Conservation (phyloP, 2,113 vertebrate genomes). For the Lathamus discolor region DNA sequence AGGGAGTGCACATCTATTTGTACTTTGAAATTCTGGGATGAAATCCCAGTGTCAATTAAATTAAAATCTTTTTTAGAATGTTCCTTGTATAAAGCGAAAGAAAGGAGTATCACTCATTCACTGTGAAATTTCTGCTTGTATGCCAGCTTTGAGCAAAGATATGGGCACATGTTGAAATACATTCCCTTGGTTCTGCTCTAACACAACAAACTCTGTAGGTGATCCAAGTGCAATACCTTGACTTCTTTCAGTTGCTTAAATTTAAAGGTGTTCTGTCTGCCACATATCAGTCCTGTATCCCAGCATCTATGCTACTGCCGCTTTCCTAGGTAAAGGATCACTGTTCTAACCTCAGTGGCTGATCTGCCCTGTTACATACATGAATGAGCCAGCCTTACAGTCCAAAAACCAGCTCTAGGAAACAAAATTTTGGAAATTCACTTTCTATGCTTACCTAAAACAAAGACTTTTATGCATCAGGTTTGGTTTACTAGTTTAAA, state of each 20-base stretch:
- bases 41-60: neutral
- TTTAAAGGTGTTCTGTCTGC: neutral
- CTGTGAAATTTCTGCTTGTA: neutral
- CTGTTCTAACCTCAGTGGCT: neutral
- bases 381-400: neutral
- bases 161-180: neutral
- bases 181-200: neutral
- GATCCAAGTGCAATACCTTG: neutral
- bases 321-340: neutral
- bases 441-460: neutral
- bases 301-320: neutral
- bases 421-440: neutral
- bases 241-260: neutral
- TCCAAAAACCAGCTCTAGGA: neutral
- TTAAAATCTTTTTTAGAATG: neutral
- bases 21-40: neutral
- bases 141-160: neutral
- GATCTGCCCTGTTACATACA: accelerated
- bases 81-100: neutral
- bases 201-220: neutral
- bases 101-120: neutral
- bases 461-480: neutral
- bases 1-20: neutral
- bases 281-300: neutral
- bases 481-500: neutral